Percentiles rank a stretch among this genome's conserved stretches.
Evolutionary conservation across 2,113 vertebrate genomes (phyloP).

Genomic region (Eubucco bourcierii): DNA sequence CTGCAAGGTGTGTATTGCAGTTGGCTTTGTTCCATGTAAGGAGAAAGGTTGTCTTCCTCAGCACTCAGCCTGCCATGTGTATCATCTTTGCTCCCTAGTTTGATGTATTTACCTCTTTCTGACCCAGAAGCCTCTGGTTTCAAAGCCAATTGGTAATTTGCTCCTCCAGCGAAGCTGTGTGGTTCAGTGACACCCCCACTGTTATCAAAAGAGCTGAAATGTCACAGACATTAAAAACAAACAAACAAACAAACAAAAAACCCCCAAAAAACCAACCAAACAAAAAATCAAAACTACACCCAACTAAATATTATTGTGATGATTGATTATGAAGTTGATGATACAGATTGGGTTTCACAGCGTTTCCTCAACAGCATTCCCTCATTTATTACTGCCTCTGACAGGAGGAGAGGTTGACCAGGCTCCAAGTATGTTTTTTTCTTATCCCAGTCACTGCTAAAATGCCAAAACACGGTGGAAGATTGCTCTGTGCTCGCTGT

Average conservation of each 20-base stretch:
- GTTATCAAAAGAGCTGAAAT: neutral
- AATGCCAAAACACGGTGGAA: neutral
- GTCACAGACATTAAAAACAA: neutral
- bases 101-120: neutral
- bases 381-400: neutral
- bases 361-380: neutral
- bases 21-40: neutral
- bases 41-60: neutral
- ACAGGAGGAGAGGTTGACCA: neutral
- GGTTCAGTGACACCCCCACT: neutral
- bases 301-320: neutral
- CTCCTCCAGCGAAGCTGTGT: neutral
- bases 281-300: too few relatives aligned
- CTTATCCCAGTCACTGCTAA: neutral
- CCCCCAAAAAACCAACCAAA: neutral
- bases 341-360: neutral
- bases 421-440: neutral
- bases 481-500: neutral
- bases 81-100: neutral
- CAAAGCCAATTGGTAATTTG: neutral
- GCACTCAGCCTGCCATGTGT: neutral
- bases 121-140: neutral
- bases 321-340: neutral
- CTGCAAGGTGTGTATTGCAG: neutral
- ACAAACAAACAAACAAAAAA: too few relatives aligned